Percentiles rank a stretch among this genome's conserved stretches.
These are phyloP conservation scores for Andrena haemorrhoa DNA, from an alignment of 2,888 invertebrate genomes.

Conservation along the genomic window DNA sequence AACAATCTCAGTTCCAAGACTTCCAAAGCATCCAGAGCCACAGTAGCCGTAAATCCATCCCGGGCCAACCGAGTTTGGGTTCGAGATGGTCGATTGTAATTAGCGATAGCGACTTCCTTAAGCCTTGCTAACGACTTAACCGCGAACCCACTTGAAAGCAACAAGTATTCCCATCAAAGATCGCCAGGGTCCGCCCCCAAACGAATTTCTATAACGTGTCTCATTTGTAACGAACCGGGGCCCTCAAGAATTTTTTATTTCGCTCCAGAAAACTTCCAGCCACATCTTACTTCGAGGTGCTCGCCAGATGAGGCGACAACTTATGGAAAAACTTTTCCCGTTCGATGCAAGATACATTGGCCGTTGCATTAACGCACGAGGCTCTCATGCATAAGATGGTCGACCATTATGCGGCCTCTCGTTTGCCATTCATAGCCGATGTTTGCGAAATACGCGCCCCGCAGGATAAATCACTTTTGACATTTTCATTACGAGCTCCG, in stretches of 20 bases:
- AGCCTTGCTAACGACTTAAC: background rate
- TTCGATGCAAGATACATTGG: background rate
- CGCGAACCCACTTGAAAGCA: background rate
- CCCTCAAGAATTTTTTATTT: background rate
- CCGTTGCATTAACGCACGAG: slow-evolving; percentile 42
- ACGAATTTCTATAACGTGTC: background rate
- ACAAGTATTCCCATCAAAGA: slow-evolving; percentile 3
- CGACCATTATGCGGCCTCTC: slow-evolving; percentile 32
- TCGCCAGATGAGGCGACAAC: background rate
- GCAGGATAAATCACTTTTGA: background rate
- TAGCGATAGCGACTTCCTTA: slow-evolving; percentile 21
- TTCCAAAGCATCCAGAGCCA: background rate
- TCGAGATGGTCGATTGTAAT: slow-evolving; percentile 11
- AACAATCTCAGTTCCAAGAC: slow-evolving; percentile 14
- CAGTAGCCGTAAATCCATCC: background rate
- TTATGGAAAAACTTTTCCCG: slow-evolving; percentile 42
- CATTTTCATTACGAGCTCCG: background rate
- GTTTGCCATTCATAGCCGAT: slow-evolving; percentile 22
- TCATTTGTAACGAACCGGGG: too few relatives aligned
- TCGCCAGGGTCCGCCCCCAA: background rate
- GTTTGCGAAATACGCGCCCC: background rate
- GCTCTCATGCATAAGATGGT: slow-evolving; percentile 45
- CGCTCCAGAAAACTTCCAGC: background rate
- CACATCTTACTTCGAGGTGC: background rate
- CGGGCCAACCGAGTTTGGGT: background rate